phyloP scores from a whole-genome alignment of 1,140 invertebrate species.

The Littorina saxatilis region DNA sequence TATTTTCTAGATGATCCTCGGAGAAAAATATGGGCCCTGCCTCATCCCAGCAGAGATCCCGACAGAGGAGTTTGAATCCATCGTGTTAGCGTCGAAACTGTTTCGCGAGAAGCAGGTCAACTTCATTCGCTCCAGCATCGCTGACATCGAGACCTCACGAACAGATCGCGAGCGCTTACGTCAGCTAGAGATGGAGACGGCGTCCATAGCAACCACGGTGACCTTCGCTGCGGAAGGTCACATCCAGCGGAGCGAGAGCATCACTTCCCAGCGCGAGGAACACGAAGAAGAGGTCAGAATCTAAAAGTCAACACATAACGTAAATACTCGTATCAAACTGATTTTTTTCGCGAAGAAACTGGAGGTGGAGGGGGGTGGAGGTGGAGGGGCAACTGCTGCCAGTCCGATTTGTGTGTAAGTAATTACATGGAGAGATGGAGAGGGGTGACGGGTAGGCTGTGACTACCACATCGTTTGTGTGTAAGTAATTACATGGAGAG shows the following conservation, averaged over 20 bases:
- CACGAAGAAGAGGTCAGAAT: slow-evolving; percentile 10
- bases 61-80: slow-evolving; percentile 87
- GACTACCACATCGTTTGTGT: no score
- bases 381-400: no score
- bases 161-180: slow-evolving; percentile 42
- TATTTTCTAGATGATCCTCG: slow-evolving; percentile 87
- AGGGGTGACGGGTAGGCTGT: no score
- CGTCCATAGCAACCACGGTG: slow-evolving; percentile 20
- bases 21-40: slow-evolving; percentile 98
- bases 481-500: no score
- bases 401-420: no score
- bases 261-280: not conserved
- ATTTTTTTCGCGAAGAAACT: no score
- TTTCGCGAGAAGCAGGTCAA: slow-evolving; percentile 47
- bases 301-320: no score
- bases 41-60: slow-evolving; percentile 92
- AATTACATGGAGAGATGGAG: no score
- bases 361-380: no score
- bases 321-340: no score
- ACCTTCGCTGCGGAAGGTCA: slow-evolving; percentile 9
- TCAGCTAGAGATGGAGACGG: slow-evolving; percentile 31
- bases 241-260: slow-evolving; percentile 12
- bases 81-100: slow-evolving; percentile 84
- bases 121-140: slow-evolving; percentile 49
- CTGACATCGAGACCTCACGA: slow-evolving; percentile 48